These are phyloP conservation scores for Lerista edwardsae DNA, from an alignment of 2,797 vertebrate species.

Conservation along the genomic window DNA sequence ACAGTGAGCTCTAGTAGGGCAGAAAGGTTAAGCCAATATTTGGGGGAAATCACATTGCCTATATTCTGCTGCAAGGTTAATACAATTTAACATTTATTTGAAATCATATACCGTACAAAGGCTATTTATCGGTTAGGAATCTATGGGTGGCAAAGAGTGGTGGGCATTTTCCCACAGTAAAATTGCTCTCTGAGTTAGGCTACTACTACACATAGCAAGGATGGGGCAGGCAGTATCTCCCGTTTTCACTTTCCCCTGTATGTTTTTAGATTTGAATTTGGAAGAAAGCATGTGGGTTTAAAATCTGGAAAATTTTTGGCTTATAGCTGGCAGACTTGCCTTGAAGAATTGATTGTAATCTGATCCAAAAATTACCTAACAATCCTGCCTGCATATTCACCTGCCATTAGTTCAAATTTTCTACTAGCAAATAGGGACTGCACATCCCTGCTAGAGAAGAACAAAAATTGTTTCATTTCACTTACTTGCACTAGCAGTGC, in stretches of 20 bases:
- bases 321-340: not conserved
- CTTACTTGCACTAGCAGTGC: not conserved
- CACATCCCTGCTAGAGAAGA: not conserved
- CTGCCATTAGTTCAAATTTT: not conserved
- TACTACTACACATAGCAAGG: too few relatives aligned
- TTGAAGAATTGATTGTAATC: not conserved
- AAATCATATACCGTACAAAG: too few relatives aligned
- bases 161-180: too few relatives aligned
- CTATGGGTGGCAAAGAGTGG: too few relatives aligned
- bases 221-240: too few relatives aligned
- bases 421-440: not conserved
- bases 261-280: too few relatives aligned
- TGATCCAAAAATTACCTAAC: not conserved
- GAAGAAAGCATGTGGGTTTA: too few relatives aligned
- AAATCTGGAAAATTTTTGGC: too few relatives aligned
- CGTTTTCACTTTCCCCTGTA: too few relatives aligned
- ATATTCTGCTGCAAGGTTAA: slow-evolving; percentile 3
- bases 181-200: too few relatives aligned
- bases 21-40: slow-evolving; percentile 46
- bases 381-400: not conserved
- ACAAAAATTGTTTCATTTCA: not conserved
- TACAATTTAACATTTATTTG: not conserved
- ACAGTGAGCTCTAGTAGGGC: slow-evolving; percentile 38
- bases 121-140: too few relatives aligned
- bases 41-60: slow-evolving; percentile 56